Conservation (phyloP, 1,140 invertebrate species). For the Pseudoatta argentina region DNA sequence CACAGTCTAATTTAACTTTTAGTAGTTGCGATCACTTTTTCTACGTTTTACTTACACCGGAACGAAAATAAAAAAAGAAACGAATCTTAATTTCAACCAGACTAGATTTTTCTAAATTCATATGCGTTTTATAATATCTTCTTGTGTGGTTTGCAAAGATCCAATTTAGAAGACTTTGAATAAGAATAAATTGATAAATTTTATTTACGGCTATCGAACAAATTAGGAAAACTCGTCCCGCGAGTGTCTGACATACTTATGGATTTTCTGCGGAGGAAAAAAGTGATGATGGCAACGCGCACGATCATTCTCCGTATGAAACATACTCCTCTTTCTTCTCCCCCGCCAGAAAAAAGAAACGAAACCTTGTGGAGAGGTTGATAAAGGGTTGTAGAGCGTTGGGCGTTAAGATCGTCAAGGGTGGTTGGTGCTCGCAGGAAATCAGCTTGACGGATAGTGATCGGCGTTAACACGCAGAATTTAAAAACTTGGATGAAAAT, state of each 20-base stretch:
- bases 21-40: constrained; percentile 6
- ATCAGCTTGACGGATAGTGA: constrained; percentile 38
- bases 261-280: constrained; percentile 45
- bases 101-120: not conserved
- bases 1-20: constrained; percentile 39
- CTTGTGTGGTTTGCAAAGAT: not conserved
- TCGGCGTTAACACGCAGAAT: constrained; percentile 16
- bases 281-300: constrained; percentile 26
- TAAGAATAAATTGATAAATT: constrained; percentile 46
- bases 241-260: constrained; percentile 17
- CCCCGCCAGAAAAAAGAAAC: constrained; percentile 18
- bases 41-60: not conserved
- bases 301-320: constrained; percentile 48
- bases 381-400: constrained; percentile 41
- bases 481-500: not conserved
- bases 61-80: not conserved
- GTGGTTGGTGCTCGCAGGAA: constrained; percentile 51
- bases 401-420: constrained; percentile 46
- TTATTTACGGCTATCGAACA: constrained; percentile 42
- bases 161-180: not conserved
- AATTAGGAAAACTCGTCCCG: constrained; percentile 50
- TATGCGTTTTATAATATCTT: not conserved
- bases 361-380: constrained; percentile 12
- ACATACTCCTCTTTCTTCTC: constrained; percentile 52
- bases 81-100: constrained; percentile 15